Base-by-base conservation (phyloP, 2,888 invertebrate genomes). In the Epirrhoe tristata region DNA sequence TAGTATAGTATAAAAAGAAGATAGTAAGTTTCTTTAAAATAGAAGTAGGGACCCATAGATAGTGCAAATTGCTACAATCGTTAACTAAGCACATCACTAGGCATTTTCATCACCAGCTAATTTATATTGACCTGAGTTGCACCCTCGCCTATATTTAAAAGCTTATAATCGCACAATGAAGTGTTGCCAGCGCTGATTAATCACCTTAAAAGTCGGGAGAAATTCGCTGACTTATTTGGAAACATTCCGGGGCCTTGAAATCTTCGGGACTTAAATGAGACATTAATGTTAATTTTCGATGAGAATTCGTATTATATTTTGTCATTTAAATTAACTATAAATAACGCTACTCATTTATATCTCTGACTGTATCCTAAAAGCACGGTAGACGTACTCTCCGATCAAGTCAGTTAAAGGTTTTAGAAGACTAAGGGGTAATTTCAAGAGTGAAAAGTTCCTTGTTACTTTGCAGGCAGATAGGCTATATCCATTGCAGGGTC, bases 141-240 rank as follows among this genome's bases (percentile, higher is more conserved):
- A 85, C 82, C 89, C 88, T 88, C 83, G 81, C 80, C 83, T 82
- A 86, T 87, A 86, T 87, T 89, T 91, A 91, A 91, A 89, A 89
- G 91, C 93, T 92, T 93, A 91, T 92, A 92, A 92, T 92, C 90
- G 91, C 85, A 79, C 90, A 87, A 90, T 88, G 90, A 91, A 91
- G 90, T 89, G 88, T 87, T 86, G 86, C 87, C 83, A 78, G 80
- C 81, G 83, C 79, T 90, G 90, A 92, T 92, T 90, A 91, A 90
- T 91, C 85, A 85, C 81, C 81, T 79, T 80, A 78, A 79, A 83
- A 85, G 82, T 79, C 78, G 75, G 76, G 77, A 77, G 77, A 78
- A 81, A 77, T 68, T 69, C 61, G 8, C 66, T 52, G 66, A 66
- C 76, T 79, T 81, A 83, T 81, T 81, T 78, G 78, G 55, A 65